Evolutionary conservation across 2,113 vertebrate genomes (phyloP), one percentile per base, ranked within the genome.

Genomic region (Chlorodrepanis virens): DNA sequence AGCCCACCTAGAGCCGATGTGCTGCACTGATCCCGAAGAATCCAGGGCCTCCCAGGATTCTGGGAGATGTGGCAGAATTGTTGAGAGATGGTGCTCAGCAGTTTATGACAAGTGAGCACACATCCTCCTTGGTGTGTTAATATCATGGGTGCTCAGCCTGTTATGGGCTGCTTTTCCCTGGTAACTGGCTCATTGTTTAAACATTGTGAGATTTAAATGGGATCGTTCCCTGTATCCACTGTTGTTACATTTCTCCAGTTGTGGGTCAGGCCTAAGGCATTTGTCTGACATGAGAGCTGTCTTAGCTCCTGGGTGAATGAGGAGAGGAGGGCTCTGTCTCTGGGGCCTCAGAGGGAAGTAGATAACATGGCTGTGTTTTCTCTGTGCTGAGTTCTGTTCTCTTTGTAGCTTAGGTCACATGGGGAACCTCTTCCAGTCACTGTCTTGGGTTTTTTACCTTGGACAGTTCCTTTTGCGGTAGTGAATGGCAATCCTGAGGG

Each of bases 231-330:
- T 49, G 2, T 57, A 20, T 40, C 12, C 8, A 4, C 15, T 75
- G 3, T 40, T 74, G n/a, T 20, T 64, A 19, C 1, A 0, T 56
- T 65, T 57, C 29, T 23, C 10, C 42, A n/a, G 0, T 57, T n/a
- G 10, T 40, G 70, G 42, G 35, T 49, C 35, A 29, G 23, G 42
- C 29, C 23, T n/a, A 40, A 49, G 42, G 7, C 9, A 1, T 59
- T 59, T 56, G 9, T 40, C 28, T 74, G 42, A 40, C 24, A 5
- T 29, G 31, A 24, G 42, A 40, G 29, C 50, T 65, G n/a, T 28
- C 8, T 39, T 33, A 54, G 14, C n/a, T 40, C 23, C 14, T 64
- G 60, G 27, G 18, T 54, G 11, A 33, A 2, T 27, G 20, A 15
- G 49, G 69, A 63, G 18, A 27, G n/a, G 49, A 64, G 40, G 15